These are phyloP conservation scores for Euclidia mi DNA, from an alignment of 2,888 invertebrate species.

Conservation along the genomic window DNA sequence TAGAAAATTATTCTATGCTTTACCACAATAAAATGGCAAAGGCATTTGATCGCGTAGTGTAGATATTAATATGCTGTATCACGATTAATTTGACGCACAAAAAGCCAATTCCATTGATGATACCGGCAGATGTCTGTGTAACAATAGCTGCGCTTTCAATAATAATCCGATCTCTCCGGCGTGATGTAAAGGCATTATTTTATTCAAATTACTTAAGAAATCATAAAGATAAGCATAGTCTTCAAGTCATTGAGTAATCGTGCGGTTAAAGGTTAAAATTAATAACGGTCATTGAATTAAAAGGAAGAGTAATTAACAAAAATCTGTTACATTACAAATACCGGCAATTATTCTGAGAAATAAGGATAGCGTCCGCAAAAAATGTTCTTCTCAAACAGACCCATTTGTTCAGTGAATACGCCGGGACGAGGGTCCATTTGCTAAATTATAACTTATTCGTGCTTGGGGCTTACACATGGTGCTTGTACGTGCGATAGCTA, in stretches of 20 bases:
- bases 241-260: slow-evolving; percentile 20
- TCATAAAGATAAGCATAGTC: slow-evolving; percentile 13
- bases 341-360: slow-evolving; percentile 67
- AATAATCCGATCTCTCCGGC: slow-evolving; percentile 56
- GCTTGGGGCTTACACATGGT: slow-evolving; percentile 45
- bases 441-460: slow-evolving; percentile 76
- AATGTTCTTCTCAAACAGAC: slow-evolving; percentile 69
- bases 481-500: slow-evolving; percentile 40
- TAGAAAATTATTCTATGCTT: not conserved
- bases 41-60: slow-evolving; percentile 20
- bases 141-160: slow-evolving; percentile 69
- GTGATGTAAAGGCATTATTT: slow-evolving; percentile 42
- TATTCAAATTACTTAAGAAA: slow-evolving; percentile 32
- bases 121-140: slow-evolving; percentile 73
- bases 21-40: slow-evolving; percentile 27
- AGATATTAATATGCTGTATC: slow-evolving; percentile 55
- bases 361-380: slow-evolving; percentile 72
- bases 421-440: slow-evolving; percentile 70
- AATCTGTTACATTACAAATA: slow-evolving; percentile 52
- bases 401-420: slow-evolving; percentile 73
- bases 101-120: slow-evolving; percentile 63
- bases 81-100: slow-evolving; percentile 58
- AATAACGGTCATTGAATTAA: slow-evolving; percentile 14
- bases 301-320: slow-evolving; percentile 33
- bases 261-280: slow-evolving; percentile 19